Conservation (phyloP, 1,140 invertebrate genomes). For the Brachystomella parvula region DNA sequence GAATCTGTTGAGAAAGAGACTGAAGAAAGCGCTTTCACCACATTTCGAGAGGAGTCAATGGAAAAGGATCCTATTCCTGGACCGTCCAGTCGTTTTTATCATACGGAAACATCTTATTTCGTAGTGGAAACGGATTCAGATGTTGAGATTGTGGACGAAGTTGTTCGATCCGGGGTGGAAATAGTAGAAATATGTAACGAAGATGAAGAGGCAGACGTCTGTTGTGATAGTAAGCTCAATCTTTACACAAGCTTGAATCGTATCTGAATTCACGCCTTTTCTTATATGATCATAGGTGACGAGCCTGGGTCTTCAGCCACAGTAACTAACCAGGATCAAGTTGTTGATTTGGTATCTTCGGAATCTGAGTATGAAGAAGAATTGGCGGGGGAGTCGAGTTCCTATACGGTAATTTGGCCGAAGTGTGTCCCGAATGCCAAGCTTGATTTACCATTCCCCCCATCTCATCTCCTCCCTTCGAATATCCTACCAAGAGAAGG, state of each 20-base stretch:
- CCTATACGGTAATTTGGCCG: neutral
- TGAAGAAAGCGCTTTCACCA: neutral
- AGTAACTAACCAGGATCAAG: neutral
- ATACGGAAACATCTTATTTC: neutral
- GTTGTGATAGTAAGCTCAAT: neutral
- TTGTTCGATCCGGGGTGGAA: neutral
- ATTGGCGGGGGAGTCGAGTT: neutral
- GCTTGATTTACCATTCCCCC: neutral
- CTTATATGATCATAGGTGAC: no score
- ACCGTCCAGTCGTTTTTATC: neutral
- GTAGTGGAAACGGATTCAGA: conserved; percentile 3
- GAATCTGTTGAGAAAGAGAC: neutral
- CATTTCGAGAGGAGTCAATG: neutral
- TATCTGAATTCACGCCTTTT: neutral
- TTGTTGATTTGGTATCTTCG: neutral
- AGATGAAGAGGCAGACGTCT: neutral
- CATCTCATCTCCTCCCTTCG: neutral
- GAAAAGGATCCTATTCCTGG: neutral
- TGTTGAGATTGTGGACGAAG: conserved; percentile 13
- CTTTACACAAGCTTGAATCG: neutral
- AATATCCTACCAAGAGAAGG: neutral
- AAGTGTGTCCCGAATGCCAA: neutral
- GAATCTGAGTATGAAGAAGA: neutral
- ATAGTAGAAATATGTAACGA: neutral
- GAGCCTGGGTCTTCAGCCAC: neutral